phyloP scores from a whole-genome alignment of 2,888 invertebrate species.

The Acleris literana region DNA sequence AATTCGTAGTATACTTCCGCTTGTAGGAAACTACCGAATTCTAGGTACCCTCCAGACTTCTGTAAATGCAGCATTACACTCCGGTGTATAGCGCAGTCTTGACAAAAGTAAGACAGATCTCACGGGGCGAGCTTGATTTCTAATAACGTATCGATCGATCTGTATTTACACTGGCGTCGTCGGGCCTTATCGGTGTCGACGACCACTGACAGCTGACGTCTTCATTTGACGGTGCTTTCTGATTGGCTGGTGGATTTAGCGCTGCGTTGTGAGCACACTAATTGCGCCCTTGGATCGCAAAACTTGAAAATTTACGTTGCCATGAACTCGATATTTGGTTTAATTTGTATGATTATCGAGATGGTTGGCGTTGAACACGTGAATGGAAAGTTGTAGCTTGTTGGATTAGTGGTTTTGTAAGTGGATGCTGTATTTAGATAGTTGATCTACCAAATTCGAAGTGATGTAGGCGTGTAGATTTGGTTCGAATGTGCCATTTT shows the following conservation, averaged over 20 bases:
- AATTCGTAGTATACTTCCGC: too few relatives aligned
- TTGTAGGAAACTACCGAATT: too few relatives aligned
- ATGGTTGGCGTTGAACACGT: too few relatives aligned
- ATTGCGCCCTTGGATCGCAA: slow-evolving; percentile 14
- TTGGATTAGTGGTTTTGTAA: slow-evolving; percentile 1
- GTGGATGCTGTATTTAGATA: background rate
- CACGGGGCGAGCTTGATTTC: slow-evolving; percentile 43
- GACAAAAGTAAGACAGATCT: slow-evolving; percentile 35
- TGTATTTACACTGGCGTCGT: slow-evolving; percentile 42
- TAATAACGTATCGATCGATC: slow-evolving; percentile 44
- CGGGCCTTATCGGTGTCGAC: slow-evolving; percentile 38
- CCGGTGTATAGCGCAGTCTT: slow-evolving; percentile 26
- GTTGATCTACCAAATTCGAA: too few relatives aligned
- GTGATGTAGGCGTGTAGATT: too few relatives aligned
- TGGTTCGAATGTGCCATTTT: too few relatives aligned
- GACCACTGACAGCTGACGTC: slow-evolving; percentile 37
- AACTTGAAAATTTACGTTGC: background rate
- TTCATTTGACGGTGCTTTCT: slow-evolving; percentile 25
- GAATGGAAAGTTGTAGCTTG: background rate
- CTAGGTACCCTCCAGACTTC: too few relatives aligned
- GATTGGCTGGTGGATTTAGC: slow-evolving; percentile 9
- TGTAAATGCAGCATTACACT: background rate
- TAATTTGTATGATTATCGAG: background rate
- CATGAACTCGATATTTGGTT: background rate
- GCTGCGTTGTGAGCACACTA: background rate